Percentiles rank a stretch among this genome's conserved stretches.
These are phyloP conservation scores for Parambassis ranga DNA, from an alignment of 2,797 vertebrate species.

Conservation along the genomic window DNA sequence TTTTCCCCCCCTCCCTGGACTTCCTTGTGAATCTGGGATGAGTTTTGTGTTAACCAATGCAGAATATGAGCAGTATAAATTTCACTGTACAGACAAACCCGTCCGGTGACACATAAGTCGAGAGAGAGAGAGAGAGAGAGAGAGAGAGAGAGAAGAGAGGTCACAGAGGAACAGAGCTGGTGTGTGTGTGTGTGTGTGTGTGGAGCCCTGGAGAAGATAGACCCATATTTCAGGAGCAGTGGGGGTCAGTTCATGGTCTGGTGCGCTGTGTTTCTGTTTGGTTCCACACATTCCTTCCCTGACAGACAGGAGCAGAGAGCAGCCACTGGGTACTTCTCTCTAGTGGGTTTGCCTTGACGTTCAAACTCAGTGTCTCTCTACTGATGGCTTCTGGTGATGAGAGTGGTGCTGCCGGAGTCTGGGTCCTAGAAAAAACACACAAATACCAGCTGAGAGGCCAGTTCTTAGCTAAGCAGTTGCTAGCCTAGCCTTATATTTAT, in stretches of 20 bases:
- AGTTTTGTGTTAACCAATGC: slow-evolving; percentile 24
- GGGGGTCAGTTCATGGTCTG: slow-evolving; percentile 69
- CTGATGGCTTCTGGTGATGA: slow-evolving; percentile 85
- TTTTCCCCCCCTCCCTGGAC: slow-evolving; percentile 16
- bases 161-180: slow-evolving; percentile 48
- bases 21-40: slow-evolving; percentile 17
- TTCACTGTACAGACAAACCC: slow-evolving; percentile 56
- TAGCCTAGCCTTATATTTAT: too few species aligned
- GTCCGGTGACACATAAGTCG: slow-evolving; percentile 36
- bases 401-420: slow-evolving; percentile 87
- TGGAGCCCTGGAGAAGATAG: slow-evolving; percentile 54
- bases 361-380: slow-evolving; percentile 84
- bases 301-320: slow-evolving; percentile 59
- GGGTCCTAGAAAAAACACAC: slow-evolving; percentile 75
- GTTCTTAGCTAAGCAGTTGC: too few species aligned
- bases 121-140: slow-evolving; percentile 19
- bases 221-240: slow-evolving; percentile 51
- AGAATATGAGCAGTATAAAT: slow-evolving; percentile 47
- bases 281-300: slow-evolving; percentile 70
- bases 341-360: slow-evolving; percentile 29
- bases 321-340: slow-evolving; percentile 56
- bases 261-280: slow-evolving; percentile 63
- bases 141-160: slow-evolving; percentile 18
- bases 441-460: too few species aligned
- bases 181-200: too few species aligned